Conservation (phyloP, 2,113 vertebrate genomes). For the Cyanoderma ruficeps region DNA sequence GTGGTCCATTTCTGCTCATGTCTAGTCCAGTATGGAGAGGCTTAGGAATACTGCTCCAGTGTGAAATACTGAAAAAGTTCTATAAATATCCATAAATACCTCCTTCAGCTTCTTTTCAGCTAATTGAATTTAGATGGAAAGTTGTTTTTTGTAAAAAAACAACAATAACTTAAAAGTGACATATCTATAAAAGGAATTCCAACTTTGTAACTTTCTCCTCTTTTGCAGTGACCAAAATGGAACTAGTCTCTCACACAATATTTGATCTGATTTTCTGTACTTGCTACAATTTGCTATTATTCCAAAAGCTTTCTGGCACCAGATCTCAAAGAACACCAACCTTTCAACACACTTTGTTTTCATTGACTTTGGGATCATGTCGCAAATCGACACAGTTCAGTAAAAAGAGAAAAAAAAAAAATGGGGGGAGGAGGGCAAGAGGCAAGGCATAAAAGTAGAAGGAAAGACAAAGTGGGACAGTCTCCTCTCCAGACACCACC, state of each 20-base stretch:
- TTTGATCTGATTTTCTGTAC: not conserved
- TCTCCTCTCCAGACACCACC: not conserved
- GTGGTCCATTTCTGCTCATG: accelerated
- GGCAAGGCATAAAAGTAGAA: not conserved
- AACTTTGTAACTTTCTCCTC: not conserved
- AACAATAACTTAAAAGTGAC: not conserved
- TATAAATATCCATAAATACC: not conserved
- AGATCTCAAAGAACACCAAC: not conserved
- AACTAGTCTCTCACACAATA: not conserved
- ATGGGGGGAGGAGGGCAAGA: not conserved
- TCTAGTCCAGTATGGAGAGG: not conserved
- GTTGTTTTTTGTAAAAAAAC: not conserved
- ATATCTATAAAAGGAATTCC: not conserved
- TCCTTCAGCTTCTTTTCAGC: not conserved
- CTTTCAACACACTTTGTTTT: not conserved
- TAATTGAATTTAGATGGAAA: not conserved
- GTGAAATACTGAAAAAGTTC: not conserved
- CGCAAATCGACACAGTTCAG: not conserved
- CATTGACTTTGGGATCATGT: not conserved
- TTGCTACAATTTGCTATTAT: not conserved
- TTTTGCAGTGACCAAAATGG: not conserved
- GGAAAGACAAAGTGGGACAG: not conserved
- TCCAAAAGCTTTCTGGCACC: not conserved
- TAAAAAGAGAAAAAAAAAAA: not conserved
- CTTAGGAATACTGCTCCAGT: not conserved